Base-by-base conservation (phyloP, 2,888 invertebrate species). In the Folsomia candida region DNA sequence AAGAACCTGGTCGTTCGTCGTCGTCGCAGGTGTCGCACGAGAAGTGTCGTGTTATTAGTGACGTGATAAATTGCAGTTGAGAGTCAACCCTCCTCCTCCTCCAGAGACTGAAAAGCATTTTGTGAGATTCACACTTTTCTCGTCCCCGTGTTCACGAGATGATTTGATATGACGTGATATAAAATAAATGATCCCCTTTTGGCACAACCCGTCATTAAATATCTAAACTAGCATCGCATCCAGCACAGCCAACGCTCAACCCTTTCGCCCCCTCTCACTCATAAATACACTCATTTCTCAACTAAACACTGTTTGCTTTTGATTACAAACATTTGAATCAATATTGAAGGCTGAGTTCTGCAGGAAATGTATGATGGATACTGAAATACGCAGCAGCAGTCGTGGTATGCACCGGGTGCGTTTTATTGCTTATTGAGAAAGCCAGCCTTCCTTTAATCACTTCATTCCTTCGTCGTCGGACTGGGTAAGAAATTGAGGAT, bases 161-260 rank as follows among this genome's bases (percentile, higher is more conserved):
- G 28, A 64, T 64, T 64, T 64, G 64, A 51, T 64, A 64, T 47
- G 64, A 64, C 64, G 64, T 64, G 64, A 64, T 64, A 64, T 51
- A 20, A 64, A 37, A 37, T 37, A 37, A 64, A 64, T 64, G 51
- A 64, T 64, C 37, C 64, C 51, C 64, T 64, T 47, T 64, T 24
- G 24, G 26, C 62, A 6, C 2, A 14, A 62, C 28, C 28, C 18
- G 28, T 37, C 37, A 37, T 37, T 37, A 37, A 37, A 14, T 4
- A n/a, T n/a, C n/a, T n/a, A 37, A 37, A 37, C 37, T 37, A 37
- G 14, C 37, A 37, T 9, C 14, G 14, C 37, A 37, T 37, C n/a
- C 4, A 37, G 37, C 14, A 9, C 6, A 14, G 37, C 6, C 37
- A 37, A 4, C 4, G 37, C n/a, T 24, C 51, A 64, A 64, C 64